Evolutionary conservation across 2,888 invertebrate species (phyloP), one percentile per base, ranked within the genome.

Genomic region (Chymomyza amoena): DNA sequence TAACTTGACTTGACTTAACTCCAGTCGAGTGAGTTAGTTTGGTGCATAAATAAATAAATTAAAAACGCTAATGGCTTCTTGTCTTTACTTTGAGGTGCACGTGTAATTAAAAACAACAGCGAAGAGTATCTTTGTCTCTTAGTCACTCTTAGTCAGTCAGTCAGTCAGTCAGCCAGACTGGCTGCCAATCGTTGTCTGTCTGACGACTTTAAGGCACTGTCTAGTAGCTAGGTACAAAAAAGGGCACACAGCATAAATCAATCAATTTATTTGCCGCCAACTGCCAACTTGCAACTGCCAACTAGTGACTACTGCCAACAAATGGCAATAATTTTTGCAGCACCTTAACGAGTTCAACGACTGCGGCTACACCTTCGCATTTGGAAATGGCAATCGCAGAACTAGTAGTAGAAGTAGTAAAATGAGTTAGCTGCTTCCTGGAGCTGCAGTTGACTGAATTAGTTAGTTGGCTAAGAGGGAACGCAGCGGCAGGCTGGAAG

Each of bases 21-120:
- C 39, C 60, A 51, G 57, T 57, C 57, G 66, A 61, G 54, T 32
- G 64, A 76, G 77, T 76, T 77, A 77, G 73, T 72, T 70, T 68
- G 75, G 68, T 81, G 84, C 87, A 84, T 84, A 84, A 77, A 88
- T 84, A 84, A 85, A 85, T 85, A 88, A 85, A 85, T 85, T 85
- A 85, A 85, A 85, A 87, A 88, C 81, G 87, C 88, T 85, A 85
- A 85, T 85, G 79, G 82, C 78, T 75, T 63, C 72, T 66, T 76
- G 65, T 73, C 45, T 68, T 65, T 66, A 39, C 69, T 78, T 78
- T 73, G 71, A 66, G 25, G 57, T 73, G 80, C 70, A 78, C 82
- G 80, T 81, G 84, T 88, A 84, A 84, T 84, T 84, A 88, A 84
- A 86, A 88, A 75, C 75, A 79, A 20, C 18, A 18, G 56, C 56